These are phyloP conservation scores for Alectoris magna DNA, from an alignment of 2,797 vertebrate species.

Conservation along the genomic window DNA sequence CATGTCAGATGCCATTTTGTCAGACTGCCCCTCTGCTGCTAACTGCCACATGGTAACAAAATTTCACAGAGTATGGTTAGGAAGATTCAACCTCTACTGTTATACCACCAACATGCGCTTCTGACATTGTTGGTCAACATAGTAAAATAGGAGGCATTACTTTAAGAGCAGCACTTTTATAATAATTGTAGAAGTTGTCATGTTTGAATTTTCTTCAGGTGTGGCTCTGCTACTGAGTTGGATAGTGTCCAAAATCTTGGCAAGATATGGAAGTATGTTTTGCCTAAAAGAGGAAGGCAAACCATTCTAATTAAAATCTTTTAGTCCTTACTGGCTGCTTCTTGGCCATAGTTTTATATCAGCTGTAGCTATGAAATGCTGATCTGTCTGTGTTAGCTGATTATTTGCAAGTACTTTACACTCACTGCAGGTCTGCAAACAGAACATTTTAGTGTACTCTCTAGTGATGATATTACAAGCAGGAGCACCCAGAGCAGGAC, in stretches of 20 bases:
- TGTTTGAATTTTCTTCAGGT: background rate
- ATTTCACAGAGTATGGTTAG: too few species aligned
- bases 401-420: background rate
- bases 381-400: background rate
- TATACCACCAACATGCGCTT: too few species aligned
- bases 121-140: too few species aligned
- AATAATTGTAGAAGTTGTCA: background rate
- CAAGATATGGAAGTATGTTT: background rate
- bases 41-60: too few species aligned
- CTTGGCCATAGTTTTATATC: conserved; percentile 22
- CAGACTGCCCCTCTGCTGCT: too few species aligned
- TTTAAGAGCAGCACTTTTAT: background rate
- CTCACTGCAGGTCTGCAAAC: background rate
- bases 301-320: conserved; percentile 47
- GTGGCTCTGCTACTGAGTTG: background rate
- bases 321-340: conserved; percentile 16
- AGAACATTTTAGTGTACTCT: background rate
- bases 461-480: background rate
- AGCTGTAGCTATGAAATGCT: background rate
- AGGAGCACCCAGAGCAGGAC: background rate
- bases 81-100: too few species aligned
- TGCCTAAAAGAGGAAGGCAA: background rate
- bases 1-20: too few species aligned
- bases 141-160: too few species aligned
- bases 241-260: background rate